phyloP scores from a whole-genome alignment of 2,113 vertebrate genomes.

The Hippocampus comes region DNA sequence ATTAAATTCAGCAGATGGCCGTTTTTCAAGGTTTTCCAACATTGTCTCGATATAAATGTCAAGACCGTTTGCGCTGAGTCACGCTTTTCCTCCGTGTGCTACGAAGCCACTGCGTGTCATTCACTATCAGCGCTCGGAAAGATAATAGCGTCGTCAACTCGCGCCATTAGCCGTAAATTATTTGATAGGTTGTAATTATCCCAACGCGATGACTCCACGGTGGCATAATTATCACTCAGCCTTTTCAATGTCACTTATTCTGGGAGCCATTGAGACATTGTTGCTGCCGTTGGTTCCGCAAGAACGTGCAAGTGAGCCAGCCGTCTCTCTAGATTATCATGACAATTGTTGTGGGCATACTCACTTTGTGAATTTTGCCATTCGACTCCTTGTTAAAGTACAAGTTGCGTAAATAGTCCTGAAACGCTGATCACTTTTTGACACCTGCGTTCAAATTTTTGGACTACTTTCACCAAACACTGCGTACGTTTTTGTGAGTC shows the following conservation, averaged over 20 bases:
- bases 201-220: not conserved
- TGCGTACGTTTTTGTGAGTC: not conserved
- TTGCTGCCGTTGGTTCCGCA: not conserved
- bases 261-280: not conserved
- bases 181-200: slow-evolving; percentile 4
- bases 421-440: too few species aligned
- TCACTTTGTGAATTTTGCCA: too few species aligned
- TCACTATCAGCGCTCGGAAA: not conserved
- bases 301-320: not conserved
- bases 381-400: too few species aligned
- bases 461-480: too few species aligned
- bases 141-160: not conserved
- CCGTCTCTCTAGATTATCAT: not conserved
- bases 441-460: too few species aligned
- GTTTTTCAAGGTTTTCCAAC: not conserved
- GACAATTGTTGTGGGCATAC: not conserved
- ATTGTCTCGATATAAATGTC: too few species aligned
- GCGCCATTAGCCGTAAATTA: not conserved
- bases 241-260: slow-evolving; percentile 1
- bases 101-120: not conserved
- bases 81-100: not conserved
- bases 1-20: slow-evolving; percentile 12
- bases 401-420: too few species aligned
- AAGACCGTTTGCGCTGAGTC: not conserved
- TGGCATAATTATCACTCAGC: not conserved